A percentile compares a stretch with the other conserved stretches of the same genome.
These are phyloP conservation scores for Anthopleura sola DNA, from an alignment of 64 coral and sea anemone species.

Conservation along the genomic window DNA sequence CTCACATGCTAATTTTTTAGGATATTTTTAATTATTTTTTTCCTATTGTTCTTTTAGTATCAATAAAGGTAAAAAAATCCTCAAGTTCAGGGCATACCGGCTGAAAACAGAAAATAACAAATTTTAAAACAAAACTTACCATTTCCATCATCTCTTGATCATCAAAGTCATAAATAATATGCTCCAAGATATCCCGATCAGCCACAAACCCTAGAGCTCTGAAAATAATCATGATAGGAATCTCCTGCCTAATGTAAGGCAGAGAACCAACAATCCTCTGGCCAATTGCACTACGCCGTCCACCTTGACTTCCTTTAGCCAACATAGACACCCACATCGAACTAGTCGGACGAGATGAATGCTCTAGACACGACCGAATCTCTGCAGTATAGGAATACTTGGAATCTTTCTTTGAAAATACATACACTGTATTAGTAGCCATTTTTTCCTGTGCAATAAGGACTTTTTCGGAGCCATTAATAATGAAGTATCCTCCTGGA, in stretches of 20 bases:
- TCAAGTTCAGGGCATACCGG: no score
- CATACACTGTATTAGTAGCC: constrained; percentile 99
- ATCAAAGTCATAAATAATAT: constrained; percentile 99
- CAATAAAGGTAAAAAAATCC: no score
- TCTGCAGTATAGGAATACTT: constrained; percentile 99
- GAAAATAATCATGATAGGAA: constrained; percentile 99
- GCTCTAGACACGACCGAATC: constrained; percentile 93
- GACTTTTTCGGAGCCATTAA: constrained; percentile 99
- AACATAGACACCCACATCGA: constrained; percentile 99
- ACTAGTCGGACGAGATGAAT: constrained; percentile 94
- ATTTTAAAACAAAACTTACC: constrained; percentile 46
- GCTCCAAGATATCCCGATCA: constrained; percentile 94
- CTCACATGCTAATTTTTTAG: no score
- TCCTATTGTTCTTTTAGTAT: no score
- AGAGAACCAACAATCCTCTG: constrained; percentile 94
- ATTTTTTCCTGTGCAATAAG: constrained; percentile 99
- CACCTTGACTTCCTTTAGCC: constrained; percentile 89
- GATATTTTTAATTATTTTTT: no score
- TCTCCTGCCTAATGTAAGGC: constrained; percentile 97
- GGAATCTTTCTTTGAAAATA: constrained; percentile 97
- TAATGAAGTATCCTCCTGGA: constrained; percentile 97
- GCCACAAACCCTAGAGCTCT: constrained; percentile 99
- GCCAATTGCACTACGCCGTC: constrained; percentile 92
- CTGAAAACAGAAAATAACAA: not conserved
- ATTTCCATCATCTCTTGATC: constrained; percentile 99